phyloP scores from a whole-genome alignment of 2,797 vertebrate species.

The Enteromius anoplus region DNA sequence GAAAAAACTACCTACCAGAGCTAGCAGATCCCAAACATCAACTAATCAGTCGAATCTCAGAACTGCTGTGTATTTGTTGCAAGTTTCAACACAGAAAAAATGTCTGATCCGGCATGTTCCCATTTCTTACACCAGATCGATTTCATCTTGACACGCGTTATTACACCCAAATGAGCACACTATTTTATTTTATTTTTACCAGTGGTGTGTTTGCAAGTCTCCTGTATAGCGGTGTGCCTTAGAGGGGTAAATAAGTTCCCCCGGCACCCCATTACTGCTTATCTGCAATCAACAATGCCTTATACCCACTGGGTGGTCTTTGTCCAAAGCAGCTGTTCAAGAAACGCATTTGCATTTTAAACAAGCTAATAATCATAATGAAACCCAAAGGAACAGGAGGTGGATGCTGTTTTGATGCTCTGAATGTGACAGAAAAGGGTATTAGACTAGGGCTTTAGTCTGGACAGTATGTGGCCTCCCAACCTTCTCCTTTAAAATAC shows the following conservation, averaged over 20 bases:
- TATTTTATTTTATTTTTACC: slow-evolving; percentile 45
- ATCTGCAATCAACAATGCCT: slow-evolving; percentile 70
- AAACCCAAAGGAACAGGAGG: slow-evolving; percentile 43
- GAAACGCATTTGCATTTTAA: slow-evolving; percentile 72
- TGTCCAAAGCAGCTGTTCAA: slow-evolving; percentile 63
- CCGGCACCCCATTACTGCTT: slow-evolving; percentile 62
- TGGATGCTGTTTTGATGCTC: slow-evolving; percentile 53
- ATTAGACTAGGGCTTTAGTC: slow-evolving; percentile 68
- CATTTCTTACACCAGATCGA: slow-evolving; percentile 22
- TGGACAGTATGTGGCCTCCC: slow-evolving; percentile 63
- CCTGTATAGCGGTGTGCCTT: slow-evolving; percentile 53
- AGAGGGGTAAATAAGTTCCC: slow-evolving; percentile 63
- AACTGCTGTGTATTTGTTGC: not conserved
- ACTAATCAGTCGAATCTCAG: slow-evolving; percentile 1
- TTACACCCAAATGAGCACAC: slow-evolving; percentile 30
- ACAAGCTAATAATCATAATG: slow-evolving; percentile 66
- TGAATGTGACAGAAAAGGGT: slow-evolving; percentile 30
- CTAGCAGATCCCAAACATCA: slow-evolving; percentile 11
- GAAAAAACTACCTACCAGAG: not conserved
- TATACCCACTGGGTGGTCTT: slow-evolving; percentile 71
- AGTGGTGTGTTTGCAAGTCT: slow-evolving; percentile 61
- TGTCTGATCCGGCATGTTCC: slow-evolving; percentile 3
- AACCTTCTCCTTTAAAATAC: slow-evolving; percentile 42
- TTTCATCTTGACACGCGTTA: slow-evolving; percentile 44
- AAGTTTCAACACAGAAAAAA: not conserved